Percentiles rank a stretch among this genome's conserved stretches.
Evolutionary conservation across 2,888 invertebrate genomes (phyloP).

Genomic region (Latheticus oryzae): DNA sequence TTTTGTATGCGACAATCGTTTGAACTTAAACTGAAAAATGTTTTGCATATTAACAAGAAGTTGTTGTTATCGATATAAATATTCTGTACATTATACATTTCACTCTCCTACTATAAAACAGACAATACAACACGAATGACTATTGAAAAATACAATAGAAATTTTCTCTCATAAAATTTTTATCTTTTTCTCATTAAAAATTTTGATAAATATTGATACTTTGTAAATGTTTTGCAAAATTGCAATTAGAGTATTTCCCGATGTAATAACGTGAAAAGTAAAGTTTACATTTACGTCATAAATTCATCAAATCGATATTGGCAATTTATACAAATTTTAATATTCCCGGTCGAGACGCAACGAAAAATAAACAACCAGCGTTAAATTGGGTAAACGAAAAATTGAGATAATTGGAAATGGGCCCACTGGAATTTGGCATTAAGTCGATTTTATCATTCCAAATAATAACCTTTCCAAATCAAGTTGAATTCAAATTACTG

Average conservation of each 20-base stretch:
- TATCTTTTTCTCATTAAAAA: too few relatives aligned
- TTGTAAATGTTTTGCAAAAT: too few relatives aligned
- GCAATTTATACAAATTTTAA: conserved; percentile 21
- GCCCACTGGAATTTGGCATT: conserved; percentile 18
- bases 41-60: conserved; percentile 30
- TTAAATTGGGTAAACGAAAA: conserved; percentile 21
- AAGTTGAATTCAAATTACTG: conserved; percentile 19
- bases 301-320: conserved; percentile 19
- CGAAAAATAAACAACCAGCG: conserved; percentile 23
- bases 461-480: conserved; percentile 25
- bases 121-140: conserved; percentile 6
- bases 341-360: conserved; percentile 7
- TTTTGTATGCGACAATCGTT: conserved; percentile 45
- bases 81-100: background rate
- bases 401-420: conserved; percentile 30
- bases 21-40: conserved; percentile 33
- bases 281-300: too few relatives aligned
- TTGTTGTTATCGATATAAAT: conserved; percentile 22
- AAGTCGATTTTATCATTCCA: conserved; percentile 13
- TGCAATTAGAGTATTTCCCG: too few relatives aligned
- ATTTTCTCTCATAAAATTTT: too few relatives aligned
- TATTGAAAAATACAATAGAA: conserved; percentile 4
- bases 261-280: too few relatives aligned
- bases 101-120: conserved; percentile 2
- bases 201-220: too few relatives aligned